Evolutionary conservation across 2,797 vertebrate species (phyloP), one percentile per base, ranked within the genome.

Genomic region (Nasua narica): DNA sequence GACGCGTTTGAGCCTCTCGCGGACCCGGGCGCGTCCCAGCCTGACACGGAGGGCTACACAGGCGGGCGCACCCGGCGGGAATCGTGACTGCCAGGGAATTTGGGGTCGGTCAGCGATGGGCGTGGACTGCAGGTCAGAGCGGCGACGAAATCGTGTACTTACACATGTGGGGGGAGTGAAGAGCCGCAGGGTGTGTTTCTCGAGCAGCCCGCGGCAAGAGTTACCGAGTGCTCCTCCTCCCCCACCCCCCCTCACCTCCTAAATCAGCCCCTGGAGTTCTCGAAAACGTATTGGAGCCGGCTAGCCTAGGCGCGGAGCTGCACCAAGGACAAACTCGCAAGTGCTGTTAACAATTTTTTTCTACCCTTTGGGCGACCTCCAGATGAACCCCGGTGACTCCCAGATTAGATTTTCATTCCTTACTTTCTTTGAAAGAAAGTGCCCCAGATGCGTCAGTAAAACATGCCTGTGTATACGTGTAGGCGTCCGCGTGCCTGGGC

Each of bases 371-470:
- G 85, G 92, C n/a, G 43, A 96, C 95, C 84, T 95, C 90, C 89
- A 62, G 65, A 82, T 88, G 94, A 98, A 94, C 90, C 48, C 83
- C 77, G 52, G 70, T 96, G 83, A 97, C 83, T 95, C 74, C 13
- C 84, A 94, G 83, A 94, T 95, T 95, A 58, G 78, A 77, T 65
- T 90, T 94, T 97, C 50, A 85, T 91, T 94, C 90, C 54, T 48
- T 74, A 78, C 84, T 89, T 79, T 95, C 91, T 95, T 96, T 97
- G 37, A 83, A 94, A 91, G 65, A 89, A 96, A 95, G 81, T 93
- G 96, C 37, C 81, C 89, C 96, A 97, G 77, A 96, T 90, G 87
- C 40, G 32, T 85, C 89, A 70, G 81, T 54, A 56, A 85, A 96
- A 90, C 89, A 70, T 46, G 90, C 54, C 56, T 85, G 76, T 87